phyloP scores from a whole-genome alignment of 2,113 vertebrate genomes.

The Helogale parvula region DNA sequence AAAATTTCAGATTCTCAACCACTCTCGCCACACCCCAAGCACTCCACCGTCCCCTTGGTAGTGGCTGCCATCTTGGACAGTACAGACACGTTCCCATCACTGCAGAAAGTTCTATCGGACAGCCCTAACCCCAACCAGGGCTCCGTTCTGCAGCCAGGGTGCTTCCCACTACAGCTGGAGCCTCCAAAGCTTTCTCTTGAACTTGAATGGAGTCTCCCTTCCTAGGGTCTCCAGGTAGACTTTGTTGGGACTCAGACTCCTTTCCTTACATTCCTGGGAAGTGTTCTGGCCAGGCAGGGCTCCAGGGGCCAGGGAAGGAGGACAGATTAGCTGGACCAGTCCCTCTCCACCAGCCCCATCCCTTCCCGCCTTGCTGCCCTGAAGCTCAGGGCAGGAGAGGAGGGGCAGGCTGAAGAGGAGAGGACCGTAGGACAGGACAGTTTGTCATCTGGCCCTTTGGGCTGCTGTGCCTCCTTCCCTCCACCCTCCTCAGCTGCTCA shows the following conservation, averaged over 20 bases:
- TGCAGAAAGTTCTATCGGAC: background rate
- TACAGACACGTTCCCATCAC: background rate
- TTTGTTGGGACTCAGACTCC: background rate
- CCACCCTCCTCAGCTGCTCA: background rate
- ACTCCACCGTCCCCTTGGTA: accelerated
- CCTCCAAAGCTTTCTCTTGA: background rate
- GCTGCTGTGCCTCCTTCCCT: slow-evolving; percentile 15
- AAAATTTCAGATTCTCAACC: background rate
- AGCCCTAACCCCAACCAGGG: background rate
- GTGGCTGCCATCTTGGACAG: accelerated
- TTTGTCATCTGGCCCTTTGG: slow-evolving; percentile 58
- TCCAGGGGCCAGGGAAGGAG: background rate
- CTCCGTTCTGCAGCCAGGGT: background rate
- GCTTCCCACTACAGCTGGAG: background rate
- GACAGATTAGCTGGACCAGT: background rate
- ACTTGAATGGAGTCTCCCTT: background rate
- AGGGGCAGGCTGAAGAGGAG: background rate
- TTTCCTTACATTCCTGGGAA: background rate
- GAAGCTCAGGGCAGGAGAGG: background rate
- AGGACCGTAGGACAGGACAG: slow-evolving; percentile 38
- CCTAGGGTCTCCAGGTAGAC: background rate
- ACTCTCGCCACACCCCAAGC: background rate
- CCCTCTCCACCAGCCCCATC: background rate
- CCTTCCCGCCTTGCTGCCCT: background rate
- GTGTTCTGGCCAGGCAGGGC: background rate